phyloP scores from a whole-genome alignment of 2,888 invertebrate species.

The Parochlus steinenii region DNA sequence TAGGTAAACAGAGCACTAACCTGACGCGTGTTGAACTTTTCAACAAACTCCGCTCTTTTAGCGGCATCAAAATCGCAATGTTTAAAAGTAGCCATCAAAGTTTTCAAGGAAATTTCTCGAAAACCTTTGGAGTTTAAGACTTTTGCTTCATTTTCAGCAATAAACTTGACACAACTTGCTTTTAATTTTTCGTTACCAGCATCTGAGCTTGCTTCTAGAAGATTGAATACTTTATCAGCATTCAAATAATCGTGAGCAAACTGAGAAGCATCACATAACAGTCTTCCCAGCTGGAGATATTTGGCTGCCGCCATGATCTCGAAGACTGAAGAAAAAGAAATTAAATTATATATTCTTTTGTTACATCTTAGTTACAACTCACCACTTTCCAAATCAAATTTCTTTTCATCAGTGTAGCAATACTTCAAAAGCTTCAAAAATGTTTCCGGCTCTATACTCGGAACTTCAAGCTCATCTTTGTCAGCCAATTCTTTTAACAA shows the following conservation, averaged over 20 bases:
- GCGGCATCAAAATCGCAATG: background rate
- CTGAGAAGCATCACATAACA: background rate
- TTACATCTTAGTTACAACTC: no score
- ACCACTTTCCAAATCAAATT: background rate
- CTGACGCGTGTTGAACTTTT: no score
- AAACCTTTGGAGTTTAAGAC: conserved; percentile 9
- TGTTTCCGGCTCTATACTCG: background rate
- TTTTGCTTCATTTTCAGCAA: conserved; percentile 3
- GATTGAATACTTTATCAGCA: conserved; percentile 2
- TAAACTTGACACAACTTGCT: conserved; percentile 7
- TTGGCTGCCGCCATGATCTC: background rate
- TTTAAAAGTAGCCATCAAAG: conserved; percentile 1
- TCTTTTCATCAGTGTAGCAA: conserved; percentile 4
- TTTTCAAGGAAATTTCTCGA: background rate
- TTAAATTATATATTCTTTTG: no score
- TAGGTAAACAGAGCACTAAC: no score
- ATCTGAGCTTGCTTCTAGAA: conserved; percentile 2
- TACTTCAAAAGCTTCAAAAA: background rate
- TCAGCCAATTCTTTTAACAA: conserved; percentile 2
- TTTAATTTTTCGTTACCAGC: background rate
- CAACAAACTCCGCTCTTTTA: conserved; percentile 1
- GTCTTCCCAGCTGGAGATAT: background rate
- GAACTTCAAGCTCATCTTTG: background rate
- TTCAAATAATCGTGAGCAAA: background rate
- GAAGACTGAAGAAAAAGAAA: no score